Evolutionary conservation across 2,113 vertebrate genomes (phyloP).

Genomic region (Engraulis encrasicolus): DNA sequence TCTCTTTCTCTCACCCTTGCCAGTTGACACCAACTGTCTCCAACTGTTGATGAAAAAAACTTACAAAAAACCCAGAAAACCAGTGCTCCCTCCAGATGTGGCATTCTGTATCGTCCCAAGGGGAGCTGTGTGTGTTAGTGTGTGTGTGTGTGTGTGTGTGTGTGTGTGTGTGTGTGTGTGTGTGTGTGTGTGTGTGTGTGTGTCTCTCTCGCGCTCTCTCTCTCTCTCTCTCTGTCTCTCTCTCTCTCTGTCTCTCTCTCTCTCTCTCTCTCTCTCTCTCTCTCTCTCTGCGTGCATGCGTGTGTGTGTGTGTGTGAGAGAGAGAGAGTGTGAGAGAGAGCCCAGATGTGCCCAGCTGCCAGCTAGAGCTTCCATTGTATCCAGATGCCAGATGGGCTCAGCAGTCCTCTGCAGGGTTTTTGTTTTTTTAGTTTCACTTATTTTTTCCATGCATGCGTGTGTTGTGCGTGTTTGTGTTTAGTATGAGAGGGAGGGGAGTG

Average conservation of each 20-base stretch:
- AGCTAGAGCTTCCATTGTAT: background rate
- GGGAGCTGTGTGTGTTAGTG: background rate
- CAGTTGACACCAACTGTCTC: slow-evolving; percentile 13
- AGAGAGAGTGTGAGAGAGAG: too few relatives aligned
- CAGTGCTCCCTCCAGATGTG: slow-evolving; percentile 1
- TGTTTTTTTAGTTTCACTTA: background rate
- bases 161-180: too few relatives aligned
- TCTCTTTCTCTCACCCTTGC: background rate
- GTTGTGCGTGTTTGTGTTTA: background rate
- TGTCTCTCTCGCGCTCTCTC: too few relatives aligned
- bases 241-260: too few relatives aligned
- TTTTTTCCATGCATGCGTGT: background rate
- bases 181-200: too few relatives aligned
- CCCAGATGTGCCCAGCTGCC: slow-evolving; percentile 1
- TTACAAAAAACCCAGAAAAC: background rate
- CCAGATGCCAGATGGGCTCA: background rate
- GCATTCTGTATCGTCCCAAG: background rate
- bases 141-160: too few relatives aligned
- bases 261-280: too few relatives aligned
- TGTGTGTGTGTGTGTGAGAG: too few relatives aligned
- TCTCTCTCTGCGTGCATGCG: too few relatives aligned
- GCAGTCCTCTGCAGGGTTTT: background rate
- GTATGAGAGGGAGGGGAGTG: too few relatives aligned
- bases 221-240: too few relatives aligned
- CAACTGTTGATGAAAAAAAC: background rate